These are phyloP conservation scores for Ctena decussata DNA, from an alignment of 2,888 invertebrate species.

Conservation along the genomic window DNA sequence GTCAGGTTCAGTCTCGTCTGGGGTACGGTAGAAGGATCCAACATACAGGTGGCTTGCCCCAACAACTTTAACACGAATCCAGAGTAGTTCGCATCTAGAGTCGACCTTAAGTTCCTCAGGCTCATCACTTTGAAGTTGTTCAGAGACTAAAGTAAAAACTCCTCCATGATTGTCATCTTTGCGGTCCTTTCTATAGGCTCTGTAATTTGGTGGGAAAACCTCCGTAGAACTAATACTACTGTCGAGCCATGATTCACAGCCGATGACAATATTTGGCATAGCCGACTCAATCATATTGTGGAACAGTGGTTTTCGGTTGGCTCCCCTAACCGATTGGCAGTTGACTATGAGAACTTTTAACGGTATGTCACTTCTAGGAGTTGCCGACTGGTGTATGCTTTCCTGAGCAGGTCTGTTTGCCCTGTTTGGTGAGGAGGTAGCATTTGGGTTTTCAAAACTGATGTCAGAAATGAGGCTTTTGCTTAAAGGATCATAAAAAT, in stretches of 20 bases:
- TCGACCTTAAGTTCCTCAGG: slow-evolving; percentile 17
- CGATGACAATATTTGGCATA: slow-evolving; percentile 19
- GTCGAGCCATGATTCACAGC: slow-evolving; percentile 30
- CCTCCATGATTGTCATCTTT: background rate
- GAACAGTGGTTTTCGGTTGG: slow-evolving; percentile 19
- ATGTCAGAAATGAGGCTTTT: slow-evolving; percentile 14
- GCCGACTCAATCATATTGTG: slow-evolving; percentile 1
- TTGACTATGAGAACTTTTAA: slow-evolving; percentile 11
- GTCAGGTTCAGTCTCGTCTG: background rate
- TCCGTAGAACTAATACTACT: slow-evolving; percentile 17
- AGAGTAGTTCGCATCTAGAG: background rate
- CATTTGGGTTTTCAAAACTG: slow-evolving; percentile 28
- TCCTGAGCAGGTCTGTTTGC: background rate
- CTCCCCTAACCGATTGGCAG: slow-evolving; percentile 30
- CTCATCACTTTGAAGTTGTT: slow-evolving; percentile 9
- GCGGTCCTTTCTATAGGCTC: slow-evolving; percentile 30
- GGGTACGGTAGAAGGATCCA: slow-evolving; percentile 24
- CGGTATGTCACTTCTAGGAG: background rate
- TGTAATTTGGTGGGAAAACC: slow-evolving; percentile 33
- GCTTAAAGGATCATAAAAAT: background rate
- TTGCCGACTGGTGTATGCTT: background rate
- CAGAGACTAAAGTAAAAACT: background rate
- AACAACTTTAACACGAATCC: slow-evolving; percentile 8
- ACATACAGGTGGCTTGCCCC: slow-evolving; percentile 10
- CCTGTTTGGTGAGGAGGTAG: slow-evolving; percentile 37